Conservation (phyloP, 2,797 vertebrate genomes). For the Ciconia nigra region DNA sequence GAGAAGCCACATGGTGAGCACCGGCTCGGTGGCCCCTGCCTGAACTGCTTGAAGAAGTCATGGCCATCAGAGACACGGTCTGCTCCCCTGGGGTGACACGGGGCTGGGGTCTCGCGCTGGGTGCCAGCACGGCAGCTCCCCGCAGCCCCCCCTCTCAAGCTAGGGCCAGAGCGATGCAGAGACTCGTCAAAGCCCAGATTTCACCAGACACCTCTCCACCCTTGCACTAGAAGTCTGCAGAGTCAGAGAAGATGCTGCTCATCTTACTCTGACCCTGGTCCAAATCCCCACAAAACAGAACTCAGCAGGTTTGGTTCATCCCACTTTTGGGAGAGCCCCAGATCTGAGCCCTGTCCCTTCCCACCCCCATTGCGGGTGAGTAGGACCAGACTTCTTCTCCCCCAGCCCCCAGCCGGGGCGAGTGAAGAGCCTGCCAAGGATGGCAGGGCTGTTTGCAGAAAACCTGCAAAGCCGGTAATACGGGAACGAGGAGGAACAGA, state of each 20-base stretch:
- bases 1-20: not conserved
- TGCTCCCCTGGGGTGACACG: rapidly evolving
- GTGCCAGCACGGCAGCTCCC: not conserved
- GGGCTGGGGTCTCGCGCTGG: not conserved
- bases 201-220: not conserved
- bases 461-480: conserved; percentile 20
- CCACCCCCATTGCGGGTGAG: not conserved
- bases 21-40: rapidly evolving
- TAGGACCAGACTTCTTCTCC: not conserved
- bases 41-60: not conserved
- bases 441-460: not conserved
- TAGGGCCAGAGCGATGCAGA: not conserved
- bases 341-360: not conserved
- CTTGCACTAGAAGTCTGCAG: not conserved
- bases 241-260: not conserved
- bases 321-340: not conserved
- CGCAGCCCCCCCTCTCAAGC: not conserved
- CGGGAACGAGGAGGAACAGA: not conserved
- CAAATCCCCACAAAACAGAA: not conserved
- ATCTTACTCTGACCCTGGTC: not conserved
- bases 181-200: not conserved
- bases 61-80: not conserved
- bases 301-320: not conserved
- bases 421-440: not conserved
- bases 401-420: not conserved